Base-by-base conservation (phyloP, 2,113 vertebrate species). In the Sinosuthora webbiana region DNA sequence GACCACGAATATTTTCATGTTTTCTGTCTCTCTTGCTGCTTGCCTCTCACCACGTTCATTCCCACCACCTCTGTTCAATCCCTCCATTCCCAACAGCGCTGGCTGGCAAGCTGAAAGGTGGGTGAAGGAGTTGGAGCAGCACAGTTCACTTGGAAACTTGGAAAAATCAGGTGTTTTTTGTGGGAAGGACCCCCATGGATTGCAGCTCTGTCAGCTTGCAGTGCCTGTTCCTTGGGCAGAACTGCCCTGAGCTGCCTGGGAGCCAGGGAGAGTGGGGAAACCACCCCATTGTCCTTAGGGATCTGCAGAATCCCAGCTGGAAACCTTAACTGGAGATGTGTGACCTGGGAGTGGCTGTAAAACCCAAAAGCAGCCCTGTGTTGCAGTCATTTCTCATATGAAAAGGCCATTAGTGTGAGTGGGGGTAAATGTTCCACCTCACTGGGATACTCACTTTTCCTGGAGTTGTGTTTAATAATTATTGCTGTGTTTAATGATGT, bases 31-130 rank as follows among this genome's bases (percentile, higher is more conserved):
- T 94, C 37, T 82, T 82, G 81, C 83, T 93, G 76, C 87, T 60
- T 90, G 74, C 53, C 92, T 93, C 93, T 74, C 85, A 71, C 82
- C 90, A 55, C 53, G 53, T 79, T 94, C 87, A 85, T 96, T 96
- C 87, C 52, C 87, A 87, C 68, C 91, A 69, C 20, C 90, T 73
- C 83, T 90, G 5, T 94, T 80, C 60, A 76, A 82, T 95, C 76
- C 94, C 95, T 95, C 91, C 91, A 64, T 88, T 93, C 39, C 91
- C 93, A 94, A 31, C 93, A 96, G 93, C 88, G 52, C 57, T 95
- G 95, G 89, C 95, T 91, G 94, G 91, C 88, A 98, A 96, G 85
- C 78, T 97, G 83, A 98, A 97, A 98, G 97, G 97, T 98, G 97
- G 98, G 96, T 97, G 90, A 94, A 80, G 67, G 65, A 81, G 4